Evolutionary conservation across 2,888 invertebrate species (phyloP), one percentile per base, ranked within the genome.

Genomic region (Cosmorhoe ocellata): DNA sequence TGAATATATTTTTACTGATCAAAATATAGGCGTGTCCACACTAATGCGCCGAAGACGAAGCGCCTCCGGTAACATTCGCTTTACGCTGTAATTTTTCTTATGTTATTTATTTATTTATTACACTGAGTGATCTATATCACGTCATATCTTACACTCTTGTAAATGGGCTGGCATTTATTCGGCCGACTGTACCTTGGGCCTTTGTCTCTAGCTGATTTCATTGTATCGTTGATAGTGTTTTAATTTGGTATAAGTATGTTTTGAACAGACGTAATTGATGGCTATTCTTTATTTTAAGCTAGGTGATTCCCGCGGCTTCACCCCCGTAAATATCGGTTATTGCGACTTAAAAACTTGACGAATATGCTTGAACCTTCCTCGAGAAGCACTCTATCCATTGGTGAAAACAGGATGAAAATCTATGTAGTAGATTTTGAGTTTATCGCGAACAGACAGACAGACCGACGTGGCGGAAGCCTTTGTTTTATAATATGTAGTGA

Each of bases 61-160:
- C 81, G 89, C 89, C 90, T 87, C 89, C 81, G 86, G 89, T 88
- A 78, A 88, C 88, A 85, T 88, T 90, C 90, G 89, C 81, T 89
- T 90, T 89, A 86, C 86, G 87, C 82, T 83, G 90, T 89, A 89
- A 90, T 90, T 89, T 89, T 90, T 89, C 90, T 87, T 89, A 80
- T 79, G 88, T 89, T 90, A 89, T 89, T 90, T 90, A 90, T 90
- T 89, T 90, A 90, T 90, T 89, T 90, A 90, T 90, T 88, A 86
- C 85, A 73, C 66, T 88, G 88, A 89, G 89, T 89, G 90, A 90
- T 90, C 88, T 88, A 90, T 88, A 85, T 86, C 81, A 87, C 82
- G 88, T 89, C 90, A 90, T 89, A 89, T 88, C 89, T 89, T 88
- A 88, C 87, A 87, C 88, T 87, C 85, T 87, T 85, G 89, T 87